Base-by-base conservation (phyloP, 53 echinoderm and acorn worm species). In the Arbacia lixula region DNA sequence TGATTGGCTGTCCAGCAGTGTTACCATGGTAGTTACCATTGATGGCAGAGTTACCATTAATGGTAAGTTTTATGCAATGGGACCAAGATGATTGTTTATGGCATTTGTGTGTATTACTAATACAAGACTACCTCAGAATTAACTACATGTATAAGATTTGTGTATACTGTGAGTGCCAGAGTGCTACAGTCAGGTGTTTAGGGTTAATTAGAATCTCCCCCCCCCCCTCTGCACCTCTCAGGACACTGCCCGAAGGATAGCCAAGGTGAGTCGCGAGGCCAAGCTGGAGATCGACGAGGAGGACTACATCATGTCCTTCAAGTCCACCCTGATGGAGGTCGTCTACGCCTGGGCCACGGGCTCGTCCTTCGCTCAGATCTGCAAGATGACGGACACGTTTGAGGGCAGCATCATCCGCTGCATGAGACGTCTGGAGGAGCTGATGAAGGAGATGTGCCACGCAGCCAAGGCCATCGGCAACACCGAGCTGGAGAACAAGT, bases 351-450 rank as follows among this genome's bases (percentile, higher is more conserved):
- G 98, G 98, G 94, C 94, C 6, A 89, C 86, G 9, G 98, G 98
- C 1, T 51, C 92, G 10, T 85, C 72, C 27, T 98, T 98, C 71
- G 86, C 88, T 24, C 92, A 94, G 31, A 88, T 98, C 27, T 94
- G 94, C 54, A 89, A 98, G 86, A 94, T 94, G 98, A 98, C 98
- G 0, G 94, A 98, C 27, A 88, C 92, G 14, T 98, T 98, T 85
- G 98, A 98, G 91, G 97, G 94, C 39, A 98, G 94, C 57, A 92
- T 98, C 2, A 98, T 98, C 77, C 87, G 98, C 26, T 92, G 92
- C 46, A 94, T 98, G 92, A 68, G 98, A 40, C 83, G 98, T 12
- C 83, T 98, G 40, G 98, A 98, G 62, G 98, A 98, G 66, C 84
- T 98, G 14, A 78, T 98, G 86, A 85, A 94, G 37, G 94, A 98